These are phyloP conservation scores for Aphodius sticticus DNA, from an alignment of 2,888 invertebrate species.

Conservation along the genomic window DNA sequence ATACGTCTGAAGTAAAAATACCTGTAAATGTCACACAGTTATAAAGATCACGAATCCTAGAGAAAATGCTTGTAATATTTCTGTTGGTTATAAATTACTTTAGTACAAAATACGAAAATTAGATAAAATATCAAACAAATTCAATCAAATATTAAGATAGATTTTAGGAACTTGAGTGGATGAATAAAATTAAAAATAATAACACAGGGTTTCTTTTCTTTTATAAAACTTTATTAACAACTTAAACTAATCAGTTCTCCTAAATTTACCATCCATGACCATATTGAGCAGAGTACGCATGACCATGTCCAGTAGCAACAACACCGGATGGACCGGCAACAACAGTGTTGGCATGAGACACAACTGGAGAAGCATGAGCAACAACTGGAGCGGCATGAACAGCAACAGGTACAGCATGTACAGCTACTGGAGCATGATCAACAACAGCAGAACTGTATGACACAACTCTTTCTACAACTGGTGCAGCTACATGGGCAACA, in stretches of 20 bases:
- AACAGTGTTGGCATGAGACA: slow-evolving; percentile 31
- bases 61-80: neutral
- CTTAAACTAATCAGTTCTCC: slow-evolving; percentile 25
- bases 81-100: neutral
- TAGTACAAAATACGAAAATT: too few species aligned
- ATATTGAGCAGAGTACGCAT: slow-evolving; percentile 12
- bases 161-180: neutral
- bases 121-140: too few species aligned
- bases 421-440: slow-evolving; percentile 26
- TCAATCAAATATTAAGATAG: too few species aligned
- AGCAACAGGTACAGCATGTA: slow-evolving; percentile 24
- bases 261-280: slow-evolving; percentile 32
- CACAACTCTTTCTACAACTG: slow-evolving; percentile 31
- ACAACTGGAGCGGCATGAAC: slow-evolving; percentile 32
- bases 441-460: slow-evolving; percentile 26
- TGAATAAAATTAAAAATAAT: neutral
- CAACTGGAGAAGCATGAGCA: slow-evolving; percentile 24
- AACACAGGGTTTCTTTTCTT: neutral
- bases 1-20: neutral
- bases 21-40: neutral
- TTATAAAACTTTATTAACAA: slow-evolving; percentile 16
- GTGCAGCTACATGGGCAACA: slow-evolving; percentile 25
- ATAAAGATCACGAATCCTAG: neutral
- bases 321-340: slow-evolving; percentile 38
- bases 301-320: slow-evolving; percentile 28